Percentiles rank a stretch among this genome's conserved stretches.
These are phyloP conservation scores for Patella pellucida DNA, from an alignment of 2,888 invertebrate genomes.

Conservation along the genomic window DNA sequence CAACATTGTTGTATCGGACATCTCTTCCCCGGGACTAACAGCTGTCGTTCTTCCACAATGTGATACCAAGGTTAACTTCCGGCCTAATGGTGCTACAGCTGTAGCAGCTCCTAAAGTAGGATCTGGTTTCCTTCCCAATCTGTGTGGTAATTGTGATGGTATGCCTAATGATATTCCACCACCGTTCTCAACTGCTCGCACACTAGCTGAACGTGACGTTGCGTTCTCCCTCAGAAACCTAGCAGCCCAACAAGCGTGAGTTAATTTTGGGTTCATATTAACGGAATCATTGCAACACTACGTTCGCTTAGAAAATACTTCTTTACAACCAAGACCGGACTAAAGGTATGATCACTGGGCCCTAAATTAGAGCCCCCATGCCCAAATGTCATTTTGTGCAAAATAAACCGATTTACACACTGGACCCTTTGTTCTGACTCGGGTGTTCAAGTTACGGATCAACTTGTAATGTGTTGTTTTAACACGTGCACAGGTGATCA, in stretches of 20 bases:
- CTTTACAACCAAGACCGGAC: too few species aligned
- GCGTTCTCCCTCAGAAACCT: not conserved
- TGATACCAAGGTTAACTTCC: not conserved
- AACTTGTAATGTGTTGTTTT: too few species aligned
- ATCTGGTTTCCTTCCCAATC: not conserved
- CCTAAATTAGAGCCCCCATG: too few species aligned
- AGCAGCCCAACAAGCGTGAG: not conserved
- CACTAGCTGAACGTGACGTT: not conserved
- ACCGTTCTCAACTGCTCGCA: not conserved
- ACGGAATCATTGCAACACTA: not conserved
- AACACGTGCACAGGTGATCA: too few species aligned
- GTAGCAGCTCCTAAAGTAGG: conserved; percentile 3
- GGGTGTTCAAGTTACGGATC: too few species aligned
- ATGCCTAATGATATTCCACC: not conserved
- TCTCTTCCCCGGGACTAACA: not conserved
- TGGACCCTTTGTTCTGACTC: too few species aligned
- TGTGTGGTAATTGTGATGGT: conserved; percentile 8
- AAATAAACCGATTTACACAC: too few species aligned
- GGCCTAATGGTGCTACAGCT: not conserved
- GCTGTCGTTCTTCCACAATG: not conserved
- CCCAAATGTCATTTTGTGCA: too few species aligned
- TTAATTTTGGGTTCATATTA: not conserved
- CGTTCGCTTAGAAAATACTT: not conserved
- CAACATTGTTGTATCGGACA: not conserved
- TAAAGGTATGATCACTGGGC: too few species aligned